A percentile compares a stretch with the other conserved stretches of the same genome.
phyloP scores from a whole-genome alignment of 2,797 vertebrate species.

The Meda fulgida region DNA sequence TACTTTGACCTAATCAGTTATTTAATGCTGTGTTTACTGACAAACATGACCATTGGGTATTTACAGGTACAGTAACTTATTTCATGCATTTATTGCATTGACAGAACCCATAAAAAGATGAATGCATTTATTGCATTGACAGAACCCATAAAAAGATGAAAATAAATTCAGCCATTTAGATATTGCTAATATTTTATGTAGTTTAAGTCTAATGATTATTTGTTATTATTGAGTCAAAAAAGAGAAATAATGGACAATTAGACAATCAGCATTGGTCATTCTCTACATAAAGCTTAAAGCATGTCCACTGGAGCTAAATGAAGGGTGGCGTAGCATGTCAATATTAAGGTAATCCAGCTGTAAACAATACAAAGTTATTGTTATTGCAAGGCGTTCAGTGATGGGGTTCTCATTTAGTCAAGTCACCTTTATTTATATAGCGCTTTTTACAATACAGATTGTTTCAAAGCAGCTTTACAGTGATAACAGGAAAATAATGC shows the following conservation, averaged over 20 bases:
- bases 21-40: not conserved
- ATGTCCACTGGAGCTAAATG: not conserved
- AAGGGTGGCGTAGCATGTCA: not conserved
- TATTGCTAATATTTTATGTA: too few relatives aligned
- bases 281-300: not conserved
- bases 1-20: too few relatives aligned
- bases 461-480: too few relatives aligned
- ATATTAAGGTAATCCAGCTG: not conserved
- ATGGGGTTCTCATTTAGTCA: not conserved
- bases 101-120: too few relatives aligned
- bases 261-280: not conserved
- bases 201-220: not conserved
- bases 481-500: too few relatives aligned
- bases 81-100: not conserved
- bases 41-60: not conserved
- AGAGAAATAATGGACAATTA: not conserved
- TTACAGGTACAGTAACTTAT: not conserved
- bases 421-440: too few relatives aligned
- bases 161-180: not conserved
- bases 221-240: not conserved
- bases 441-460: too few relatives aligned
- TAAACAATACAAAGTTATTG: not conserved
- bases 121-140: not conserved
- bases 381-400: not conserved
- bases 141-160: not conserved